Base-by-base conservation (phyloP, 2,888 invertebrate species). In the Calephelis perditalis region DNA sequence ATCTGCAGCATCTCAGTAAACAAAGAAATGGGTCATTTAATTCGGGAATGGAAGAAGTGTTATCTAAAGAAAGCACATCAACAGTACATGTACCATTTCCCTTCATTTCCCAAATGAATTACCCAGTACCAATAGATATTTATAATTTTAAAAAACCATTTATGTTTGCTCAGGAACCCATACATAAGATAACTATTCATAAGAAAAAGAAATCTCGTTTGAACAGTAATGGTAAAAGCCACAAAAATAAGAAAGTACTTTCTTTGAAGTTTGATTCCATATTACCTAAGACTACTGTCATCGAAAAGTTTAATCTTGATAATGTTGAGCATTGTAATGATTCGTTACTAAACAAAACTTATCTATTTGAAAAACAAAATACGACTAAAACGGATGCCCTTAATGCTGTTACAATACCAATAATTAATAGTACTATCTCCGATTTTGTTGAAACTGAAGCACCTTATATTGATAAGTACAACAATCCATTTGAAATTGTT, bases 121-220 rank as follows among this genome's bases (percentile, higher is more conserved):
- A 84, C 63, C 85, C 85, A 2, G 73, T 80, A 37, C 81, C 84
- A 12, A 71, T 80, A 67, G 79, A 84, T 59, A 59, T 81, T 57
- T 74, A 81, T 36, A 79, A 77, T 56, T 75, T 73, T 44, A 80
- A 76, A 68, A 82, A 74, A 11, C 54, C 54, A n/a, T 36, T 54
- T 54, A 36, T 54, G 35, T 54, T 54, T n/a, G 11, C 35, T 7
- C 35, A 54, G 15, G 52, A 69, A 5, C 75, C 81, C 11, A 58
- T 81, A 55, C 82, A 84, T 60, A 86, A 84, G 74, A 74, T 83
- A 65, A 78, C 78, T 47, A 76, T 86, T 36, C 86, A 86, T 62
- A 88, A 86, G 70, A 89, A 85, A 70, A 90, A 86, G 71, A 89
- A 86, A 69, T 66, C 76, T 2, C 79, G 77, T 60, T 55, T 64